Evolutionary conservation across 2,113 vertebrate species (phyloP).

Genomic region (Collichthys lucidus): DNA sequence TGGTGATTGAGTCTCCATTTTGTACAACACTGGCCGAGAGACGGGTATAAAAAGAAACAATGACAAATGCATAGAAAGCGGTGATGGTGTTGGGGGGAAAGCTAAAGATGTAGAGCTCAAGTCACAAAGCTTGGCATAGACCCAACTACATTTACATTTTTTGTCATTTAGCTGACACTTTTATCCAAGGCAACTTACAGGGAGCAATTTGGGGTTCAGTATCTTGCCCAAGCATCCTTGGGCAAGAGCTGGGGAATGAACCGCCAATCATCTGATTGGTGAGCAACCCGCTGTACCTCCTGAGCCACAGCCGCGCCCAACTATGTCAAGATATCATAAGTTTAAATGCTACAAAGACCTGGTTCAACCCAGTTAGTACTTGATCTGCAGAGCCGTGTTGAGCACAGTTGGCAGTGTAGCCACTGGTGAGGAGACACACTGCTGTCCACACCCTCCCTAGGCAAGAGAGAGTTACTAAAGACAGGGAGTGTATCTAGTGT

Average conservation of each 20-base stretch:
- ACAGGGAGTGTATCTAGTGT: neutral
- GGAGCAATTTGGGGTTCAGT: no score
- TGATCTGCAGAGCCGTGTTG: neutral
- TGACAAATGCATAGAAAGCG: neutral
- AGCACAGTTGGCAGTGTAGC: neutral
- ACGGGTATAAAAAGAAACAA: neutral
- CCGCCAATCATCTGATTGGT: no score
- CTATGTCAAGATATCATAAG: neutral
- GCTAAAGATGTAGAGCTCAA: neutral
- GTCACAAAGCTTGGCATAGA: neutral
- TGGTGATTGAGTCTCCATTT: neutral
- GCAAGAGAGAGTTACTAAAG: neutral
- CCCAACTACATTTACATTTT: neutral
- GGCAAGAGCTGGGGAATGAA: no score
- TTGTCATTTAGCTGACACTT: no score
- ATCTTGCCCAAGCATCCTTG: no score
- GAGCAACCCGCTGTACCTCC: no score
- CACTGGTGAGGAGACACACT: neutral
- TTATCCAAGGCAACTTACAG: no score
- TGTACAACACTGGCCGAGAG: neutral
- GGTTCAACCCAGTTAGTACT: no score
- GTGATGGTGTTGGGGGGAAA: neutral
- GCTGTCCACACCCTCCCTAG: neutral
- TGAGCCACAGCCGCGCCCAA: neutral
- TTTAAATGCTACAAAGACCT: conserved; percentile 5